Evolutionary conservation across 1,140 invertebrate species (phyloP), one percentile per base, ranked within the genome.

Genomic region (Drosophila ambigua): DNA sequence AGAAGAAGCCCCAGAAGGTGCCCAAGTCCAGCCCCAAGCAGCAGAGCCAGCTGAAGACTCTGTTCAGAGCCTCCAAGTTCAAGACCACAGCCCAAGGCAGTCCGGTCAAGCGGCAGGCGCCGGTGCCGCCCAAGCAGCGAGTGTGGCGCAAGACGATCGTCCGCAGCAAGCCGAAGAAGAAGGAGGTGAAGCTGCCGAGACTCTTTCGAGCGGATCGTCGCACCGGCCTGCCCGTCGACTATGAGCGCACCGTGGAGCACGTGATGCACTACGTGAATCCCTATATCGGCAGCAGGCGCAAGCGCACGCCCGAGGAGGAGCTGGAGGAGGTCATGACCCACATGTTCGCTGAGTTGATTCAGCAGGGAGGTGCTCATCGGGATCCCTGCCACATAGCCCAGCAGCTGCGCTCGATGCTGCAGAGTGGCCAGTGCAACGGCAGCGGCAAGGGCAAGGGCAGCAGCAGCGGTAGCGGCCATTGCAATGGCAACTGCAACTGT

Each of bases 231-330:
- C 81, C 81, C 0, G 4, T 87, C 41, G 81, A 87, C 28, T 85
- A 85, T n/a, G 81, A 85, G 41, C 65, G 43, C 3, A 85, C 60
- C 0, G 81, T 87, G 8, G 55, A 85, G 2, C 50, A 26, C 6
- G 74, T 85, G 4, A 85, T 85, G 81, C 52, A 60, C 45, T 82
- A 87, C 13, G 81, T 85, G 1, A 85, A 85, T 50, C 81, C 81
- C 0, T 61, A 78, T 8, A 44, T 74, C 13, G 9, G 5, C 0
- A 15, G 15, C 2, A 15, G 5, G 52, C 26, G 31, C 0, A 49
- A 24, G 9, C 65, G 41, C 4, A 44, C 41, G 11, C 11, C 61
- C 2, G 78, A 87, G 6, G 35, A 58, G 20, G 1, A 59, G 6
- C 11, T 75, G n/a, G 62, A 71, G 43, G 28, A 74, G 2, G 8